Base-by-base conservation (phyloP, 2,888 invertebrate species). In the Atherix ibis region DNA sequence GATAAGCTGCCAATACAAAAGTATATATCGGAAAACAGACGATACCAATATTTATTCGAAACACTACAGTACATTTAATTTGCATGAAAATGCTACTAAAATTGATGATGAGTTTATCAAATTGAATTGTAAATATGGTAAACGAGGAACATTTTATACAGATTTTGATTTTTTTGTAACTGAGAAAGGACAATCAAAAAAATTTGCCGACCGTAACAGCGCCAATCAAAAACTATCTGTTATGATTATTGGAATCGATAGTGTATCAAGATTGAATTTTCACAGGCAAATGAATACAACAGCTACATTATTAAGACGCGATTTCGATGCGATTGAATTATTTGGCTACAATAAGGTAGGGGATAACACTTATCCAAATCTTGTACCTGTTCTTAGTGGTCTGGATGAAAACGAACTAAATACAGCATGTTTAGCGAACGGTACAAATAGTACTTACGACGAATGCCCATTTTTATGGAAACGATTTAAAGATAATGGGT, bases 291-390 rank as follows among this genome's bases (percentile, higher is more conserved):
- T 91, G 79, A 80, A 80, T 0, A 67, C 67, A 48, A 83, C 84
- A 1, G 58, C 65, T 3, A 50, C 59, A 2, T 70, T 69, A 42
- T 56, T 83, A 18, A 63, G 67, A 37, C 56, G 70, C 12, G 45
- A 51, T 18, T 62, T 81, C 39, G 67, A 68, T 10, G 76, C 77
- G 25, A 67, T 83, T 32, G 87, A 87, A 52, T 66, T 94, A 52
- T 58, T 78, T 43, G 94, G 92, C 4, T 91, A 87, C 57, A 89
- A 84, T 53, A 94, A 92, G 67, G 81, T 94, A 6, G 94, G 76
- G 3, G 92, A 92, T 56, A 94, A 92, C 56, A 92, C 92, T 0
- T 91, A 83, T 53, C 88, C 89, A 1, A 94, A 94, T 56, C 55
- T 94, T 38, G 71, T 82, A 5, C 82, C 92, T 0, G 68, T 85